Conservation (phyloP, 2,888 invertebrate species). For the Drosophila stalkeri region DNA sequence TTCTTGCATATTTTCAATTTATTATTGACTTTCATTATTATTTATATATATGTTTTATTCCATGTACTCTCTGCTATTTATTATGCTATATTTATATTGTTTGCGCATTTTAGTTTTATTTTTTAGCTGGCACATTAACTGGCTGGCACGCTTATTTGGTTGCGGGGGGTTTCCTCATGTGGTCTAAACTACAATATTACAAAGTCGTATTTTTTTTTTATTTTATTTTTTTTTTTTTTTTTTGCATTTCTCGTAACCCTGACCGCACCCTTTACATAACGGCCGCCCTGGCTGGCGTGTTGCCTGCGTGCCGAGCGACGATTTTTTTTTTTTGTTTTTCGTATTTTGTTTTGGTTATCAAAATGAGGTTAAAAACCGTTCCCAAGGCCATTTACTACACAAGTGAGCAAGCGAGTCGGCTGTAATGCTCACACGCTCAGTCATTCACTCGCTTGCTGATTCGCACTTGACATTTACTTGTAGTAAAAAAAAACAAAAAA, state of each 20-base stretch:
- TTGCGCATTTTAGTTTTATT: neutral
- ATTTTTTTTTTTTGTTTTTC: constrained; percentile 45
- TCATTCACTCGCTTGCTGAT: constrained; percentile 58
- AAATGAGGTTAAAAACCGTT: constrained; percentile 78
- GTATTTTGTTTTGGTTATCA: constrained; percentile 69
- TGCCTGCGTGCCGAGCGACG: constrained; percentile 68
- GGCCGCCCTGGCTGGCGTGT: constrained; percentile 23
- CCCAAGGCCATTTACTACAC: constrained; percentile 76
- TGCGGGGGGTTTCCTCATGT: constrained; percentile 18
- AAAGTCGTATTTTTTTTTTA: neutral
- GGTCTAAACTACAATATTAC: constrained; percentile 17
- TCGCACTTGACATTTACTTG: constrained; percentile 80
- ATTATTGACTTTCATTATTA: neutral
- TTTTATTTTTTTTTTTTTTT: constrained; percentile 4
- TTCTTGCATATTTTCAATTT: neutral
- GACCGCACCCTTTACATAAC: constrained; percentile 59
- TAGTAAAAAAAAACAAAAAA: constrained; percentile 55
- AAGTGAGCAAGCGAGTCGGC: constrained; percentile 20
- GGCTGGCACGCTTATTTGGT: constrained; percentile 49
- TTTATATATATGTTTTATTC: neutral
- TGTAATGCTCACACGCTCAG: constrained; percentile 50
- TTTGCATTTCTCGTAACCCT: constrained; percentile 45
- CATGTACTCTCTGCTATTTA: constrained; percentile 2
- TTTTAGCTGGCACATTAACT: constrained; percentile 29
- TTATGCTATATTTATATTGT: neutral